phyloP scores from a whole-genome alignment of 2,113 vertebrate species.

The Leucosticte australis region DNA sequence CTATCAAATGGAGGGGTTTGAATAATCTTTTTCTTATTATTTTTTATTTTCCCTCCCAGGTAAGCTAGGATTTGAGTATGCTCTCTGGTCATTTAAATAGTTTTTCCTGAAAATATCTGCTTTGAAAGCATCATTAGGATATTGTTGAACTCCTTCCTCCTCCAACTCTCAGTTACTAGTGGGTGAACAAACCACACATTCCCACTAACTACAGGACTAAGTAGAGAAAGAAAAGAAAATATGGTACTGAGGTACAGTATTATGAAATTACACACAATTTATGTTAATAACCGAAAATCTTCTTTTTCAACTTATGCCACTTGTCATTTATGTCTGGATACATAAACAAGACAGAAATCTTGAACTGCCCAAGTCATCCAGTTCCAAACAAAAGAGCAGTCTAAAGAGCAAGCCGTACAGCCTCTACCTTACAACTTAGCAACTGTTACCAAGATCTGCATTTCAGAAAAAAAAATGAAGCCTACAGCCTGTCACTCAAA shows the following conservation, averaged over 20 bases:
- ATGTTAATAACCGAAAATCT: neutral
- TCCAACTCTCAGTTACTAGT: neutral
- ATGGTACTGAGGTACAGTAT: neutral
- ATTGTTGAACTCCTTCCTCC: neutral
- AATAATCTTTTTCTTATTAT: neutral
- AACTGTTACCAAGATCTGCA: conserved; percentile 26
- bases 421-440: neutral
- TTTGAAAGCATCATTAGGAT: neutral
- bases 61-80: neutral
- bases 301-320: neutral
- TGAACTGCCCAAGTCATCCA: neutral
- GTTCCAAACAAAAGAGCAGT: neutral
- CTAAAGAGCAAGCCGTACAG: neutral
- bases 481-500: neutral
- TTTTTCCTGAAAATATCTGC: neutral
- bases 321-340: neutral
- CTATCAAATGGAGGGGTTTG: neutral
- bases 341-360: neutral
- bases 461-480: neutral
- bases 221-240: neutral
- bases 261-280: neutral
- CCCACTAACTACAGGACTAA: neutral
- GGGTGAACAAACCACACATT: neutral
- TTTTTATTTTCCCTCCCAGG: neutral
- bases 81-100: neutral